phyloP scores from a whole-genome alignment of 2,797 vertebrate species.

The Yasuhikotakia modesta region DNA sequence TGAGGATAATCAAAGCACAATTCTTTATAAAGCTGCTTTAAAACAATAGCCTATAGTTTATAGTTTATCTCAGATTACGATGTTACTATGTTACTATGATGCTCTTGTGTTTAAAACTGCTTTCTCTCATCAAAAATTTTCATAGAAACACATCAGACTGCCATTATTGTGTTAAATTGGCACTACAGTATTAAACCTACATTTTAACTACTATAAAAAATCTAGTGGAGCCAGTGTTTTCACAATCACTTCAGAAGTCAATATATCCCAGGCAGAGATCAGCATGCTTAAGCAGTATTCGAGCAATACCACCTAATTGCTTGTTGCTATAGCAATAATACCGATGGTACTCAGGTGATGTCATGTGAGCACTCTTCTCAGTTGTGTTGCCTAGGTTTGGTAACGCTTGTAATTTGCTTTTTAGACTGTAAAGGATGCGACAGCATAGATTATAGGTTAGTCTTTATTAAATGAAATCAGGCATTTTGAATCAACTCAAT shows the following conservation, averaged over 20 bases:
- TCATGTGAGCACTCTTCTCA: slow-evolving; percentile 53
- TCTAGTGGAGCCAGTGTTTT: slow-evolving; percentile 18
- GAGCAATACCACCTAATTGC: slow-evolving; percentile 62
- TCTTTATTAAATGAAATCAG: neutral
- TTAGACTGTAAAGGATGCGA: neutral
- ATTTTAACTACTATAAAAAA: neutral
- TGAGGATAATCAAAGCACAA: too few species aligned
- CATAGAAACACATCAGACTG: neutral
- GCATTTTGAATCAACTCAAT: neutral
- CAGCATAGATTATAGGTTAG: neutral
- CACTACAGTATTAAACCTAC: neutral
- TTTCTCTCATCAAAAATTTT: neutral
- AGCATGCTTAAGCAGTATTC: slow-evolving; percentile 57
- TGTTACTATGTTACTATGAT: too few species aligned
- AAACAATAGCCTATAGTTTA: too few species aligned
- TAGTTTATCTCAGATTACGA: too few species aligned
- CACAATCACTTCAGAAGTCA: slow-evolving; percentile 37
- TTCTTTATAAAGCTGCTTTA: too few species aligned
- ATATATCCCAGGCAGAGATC: slow-evolving; percentile 42
- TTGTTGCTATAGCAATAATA: slow-evolving; percentile 66
- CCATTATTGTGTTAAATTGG: neutral
- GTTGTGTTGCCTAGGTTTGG: slow-evolving; percentile 46
- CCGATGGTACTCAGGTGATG: slow-evolving; percentile 59
- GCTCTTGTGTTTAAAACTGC: too few species aligned
- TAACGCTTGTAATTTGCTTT: slow-evolving; percentile 19